Percentiles rank a stretch among this genome's conserved stretches.
Evolutionary conservation across 2,113 vertebrate genomes (phyloP).

Genomic region (Neogobius melanostomus): DNA sequence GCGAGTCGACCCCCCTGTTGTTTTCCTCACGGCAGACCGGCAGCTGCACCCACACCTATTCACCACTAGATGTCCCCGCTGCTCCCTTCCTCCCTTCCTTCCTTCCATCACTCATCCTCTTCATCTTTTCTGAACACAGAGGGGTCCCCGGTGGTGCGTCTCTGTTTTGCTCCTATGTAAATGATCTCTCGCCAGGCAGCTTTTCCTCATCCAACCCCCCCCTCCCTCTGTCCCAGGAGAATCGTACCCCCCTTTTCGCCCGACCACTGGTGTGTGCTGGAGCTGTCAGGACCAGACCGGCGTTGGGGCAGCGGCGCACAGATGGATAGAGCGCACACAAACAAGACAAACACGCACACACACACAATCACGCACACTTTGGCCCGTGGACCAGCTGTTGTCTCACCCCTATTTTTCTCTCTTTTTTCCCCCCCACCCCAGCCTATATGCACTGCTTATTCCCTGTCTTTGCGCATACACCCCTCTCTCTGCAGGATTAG

Average conservation of each 20-base stretch:
- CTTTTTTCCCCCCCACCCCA: slow-evolving; percentile 28
- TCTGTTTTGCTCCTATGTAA: slow-evolving; percentile 57
- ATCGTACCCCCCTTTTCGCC: slow-evolving; percentile 19
- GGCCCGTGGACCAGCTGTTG: slow-evolving; percentile 66
- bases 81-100: slow-evolving; percentile 11
- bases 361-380: slow-evolving; percentile 16
- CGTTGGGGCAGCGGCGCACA: slow-evolving; percentile 47
- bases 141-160: slow-evolving; percentile 16
- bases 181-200: slow-evolving; percentile 59
- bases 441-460: slow-evolving; percentile 1
- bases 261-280: slow-evolving; percentile 47
- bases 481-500: slow-evolving; percentile 55
- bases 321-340: slow-evolving; percentile 59
- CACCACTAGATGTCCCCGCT: slow-evolving; percentile 58
- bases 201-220: slow-evolving; percentile 49
- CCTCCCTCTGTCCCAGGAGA: slow-evolving; percentile 51
- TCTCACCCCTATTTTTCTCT: slow-evolving; percentile 35
- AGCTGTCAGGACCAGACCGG: slow-evolving; percentile 56
- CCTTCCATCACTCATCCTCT: not conserved
- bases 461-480: slow-evolving; percentile 5
- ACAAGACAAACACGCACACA: slow-evolving; percentile 20
- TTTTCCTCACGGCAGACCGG: not conserved
- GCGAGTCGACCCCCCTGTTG: not conserved
- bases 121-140: not conserved
- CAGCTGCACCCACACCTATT: slow-evolving; percentile 6